Evolutionary conservation across 2,888 invertebrate genomes (phyloP).

Genomic region (Ctena decussata): DNA sequence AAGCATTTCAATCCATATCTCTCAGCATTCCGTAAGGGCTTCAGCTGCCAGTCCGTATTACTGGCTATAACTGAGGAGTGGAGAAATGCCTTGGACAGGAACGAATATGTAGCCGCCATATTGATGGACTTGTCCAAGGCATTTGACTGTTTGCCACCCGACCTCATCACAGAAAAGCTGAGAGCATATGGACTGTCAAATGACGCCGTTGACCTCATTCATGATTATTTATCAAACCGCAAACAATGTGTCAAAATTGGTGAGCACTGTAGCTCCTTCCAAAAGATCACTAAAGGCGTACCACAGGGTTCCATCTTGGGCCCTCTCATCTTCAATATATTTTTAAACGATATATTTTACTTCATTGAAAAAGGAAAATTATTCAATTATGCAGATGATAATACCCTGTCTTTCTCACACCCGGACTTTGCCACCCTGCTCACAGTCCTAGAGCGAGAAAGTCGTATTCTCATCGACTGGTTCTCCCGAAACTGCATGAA

Average conservation of each 20-base stretch:
- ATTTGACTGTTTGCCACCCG: background rate
- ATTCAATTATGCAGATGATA: background rate
- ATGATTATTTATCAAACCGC: background rate
- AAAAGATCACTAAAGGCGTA: background rate
- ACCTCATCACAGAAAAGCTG: background rate
- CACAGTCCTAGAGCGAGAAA: background rate
- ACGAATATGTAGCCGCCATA: background rate
- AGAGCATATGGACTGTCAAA: background rate
- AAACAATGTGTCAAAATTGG: background rate
- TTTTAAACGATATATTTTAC: background rate
- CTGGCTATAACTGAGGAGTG: background rate
- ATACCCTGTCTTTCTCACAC: too few species aligned
- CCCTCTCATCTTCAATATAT: background rate
- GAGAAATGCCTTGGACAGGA: slow-evolving; percentile 4
- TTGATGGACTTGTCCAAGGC: background rate
- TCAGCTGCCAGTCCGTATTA: background rate
- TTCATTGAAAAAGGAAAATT: background rate
- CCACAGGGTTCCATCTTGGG: background rate
- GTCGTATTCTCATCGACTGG: background rate
- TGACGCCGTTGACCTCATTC: background rate
- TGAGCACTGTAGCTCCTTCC: background rate
- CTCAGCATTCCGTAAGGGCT: too few species aligned
- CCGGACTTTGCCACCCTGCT: background rate
- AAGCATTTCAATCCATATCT: slow-evolving; percentile 1
- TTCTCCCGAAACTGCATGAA: background rate